Evolutionary conservation across 2,797 vertebrate species (phyloP).

Genomic region (Spinus pinus): DNA sequence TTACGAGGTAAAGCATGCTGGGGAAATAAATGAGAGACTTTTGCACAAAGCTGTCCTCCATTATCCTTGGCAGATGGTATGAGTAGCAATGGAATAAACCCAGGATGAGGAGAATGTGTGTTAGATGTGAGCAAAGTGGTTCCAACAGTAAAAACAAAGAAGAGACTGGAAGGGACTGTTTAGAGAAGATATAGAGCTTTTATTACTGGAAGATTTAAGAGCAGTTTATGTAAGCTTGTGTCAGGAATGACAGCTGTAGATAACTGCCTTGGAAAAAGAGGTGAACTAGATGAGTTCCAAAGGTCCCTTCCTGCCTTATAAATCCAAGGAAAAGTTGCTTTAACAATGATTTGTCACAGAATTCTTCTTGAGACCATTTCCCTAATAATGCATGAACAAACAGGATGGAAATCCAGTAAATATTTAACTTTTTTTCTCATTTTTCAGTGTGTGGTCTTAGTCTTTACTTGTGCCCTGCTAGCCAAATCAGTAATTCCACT

Average conservation of each 20-base stretch:
- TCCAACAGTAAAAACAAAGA: neutral
- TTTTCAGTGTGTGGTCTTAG: neutral
- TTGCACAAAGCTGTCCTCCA: neutral
- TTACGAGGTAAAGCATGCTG: neutral
- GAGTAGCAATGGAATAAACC: neutral
- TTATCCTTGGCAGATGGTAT: constrained; percentile 4
- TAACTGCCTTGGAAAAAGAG: neutral
- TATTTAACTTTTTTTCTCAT: neutral
- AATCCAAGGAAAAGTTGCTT: neutral
- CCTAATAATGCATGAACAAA: neutral
- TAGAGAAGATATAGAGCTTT: neutral
- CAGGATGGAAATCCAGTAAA: neutral
- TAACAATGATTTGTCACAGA: neutral
- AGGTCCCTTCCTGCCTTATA: neutral
- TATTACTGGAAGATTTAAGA: neutral
- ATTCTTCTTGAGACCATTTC: neutral
- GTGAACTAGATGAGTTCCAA: neutral
- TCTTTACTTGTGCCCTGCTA: neutral
- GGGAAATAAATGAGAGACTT: neutral
- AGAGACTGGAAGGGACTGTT: neutral
- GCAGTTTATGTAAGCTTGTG: neutral
- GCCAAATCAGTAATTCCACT: neutral
- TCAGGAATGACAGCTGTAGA: neutral
- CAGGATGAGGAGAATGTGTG: neutral
- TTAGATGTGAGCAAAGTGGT: neutral